Percentiles rank a stretch among this genome's conserved stretches.
phyloP scores from a whole-genome alignment of 2,113 vertebrate species.

The Nesospiza acunhae region DNA sequence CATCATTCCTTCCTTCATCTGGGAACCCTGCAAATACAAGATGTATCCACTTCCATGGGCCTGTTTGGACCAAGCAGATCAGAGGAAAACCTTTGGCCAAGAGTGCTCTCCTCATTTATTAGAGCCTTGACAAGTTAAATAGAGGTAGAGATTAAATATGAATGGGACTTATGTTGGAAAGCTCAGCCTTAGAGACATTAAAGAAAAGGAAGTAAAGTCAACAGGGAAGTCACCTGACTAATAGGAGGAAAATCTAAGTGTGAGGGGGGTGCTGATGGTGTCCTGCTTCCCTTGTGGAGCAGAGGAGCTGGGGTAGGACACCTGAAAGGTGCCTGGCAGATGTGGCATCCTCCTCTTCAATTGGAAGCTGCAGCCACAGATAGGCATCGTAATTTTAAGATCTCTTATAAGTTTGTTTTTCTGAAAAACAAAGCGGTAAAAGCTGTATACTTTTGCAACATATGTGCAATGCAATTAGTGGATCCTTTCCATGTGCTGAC shows the following conservation, averaged over 20 bases:
- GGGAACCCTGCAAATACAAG: no score
- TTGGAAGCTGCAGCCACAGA: background rate
- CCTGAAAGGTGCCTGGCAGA: background rate
- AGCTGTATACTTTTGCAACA: background rate
- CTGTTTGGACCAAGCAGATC: background rate
- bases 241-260: conserved; percentile 5
- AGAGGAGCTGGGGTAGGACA: background rate
- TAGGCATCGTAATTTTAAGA: background rate
- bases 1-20: no score
- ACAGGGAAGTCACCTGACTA: conserved; percentile 33
- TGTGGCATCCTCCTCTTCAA: background rate
- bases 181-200: conserved; percentile 27
- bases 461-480: background rate
- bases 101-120: conserved; percentile 28
- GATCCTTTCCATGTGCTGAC: conserved; percentile 2
- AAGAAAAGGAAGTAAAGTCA: conserved; percentile 44
- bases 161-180: conserved; percentile 53
- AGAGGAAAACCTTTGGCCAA: background rate
- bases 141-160: conserved; percentile 55
- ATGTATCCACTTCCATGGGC: background rate
- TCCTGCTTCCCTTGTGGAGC: background rate
- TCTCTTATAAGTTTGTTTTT: background rate
- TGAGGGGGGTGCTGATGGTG: background rate
- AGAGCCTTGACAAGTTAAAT: conserved; percentile 58
- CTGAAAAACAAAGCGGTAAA: background rate